Percentiles rank a stretch among this genome's conserved stretches.
These are phyloP conservation scores for Mylabris sibirica DNA, from an alignment of 2,888 invertebrate genomes.

Conservation along the genomic window DNA sequence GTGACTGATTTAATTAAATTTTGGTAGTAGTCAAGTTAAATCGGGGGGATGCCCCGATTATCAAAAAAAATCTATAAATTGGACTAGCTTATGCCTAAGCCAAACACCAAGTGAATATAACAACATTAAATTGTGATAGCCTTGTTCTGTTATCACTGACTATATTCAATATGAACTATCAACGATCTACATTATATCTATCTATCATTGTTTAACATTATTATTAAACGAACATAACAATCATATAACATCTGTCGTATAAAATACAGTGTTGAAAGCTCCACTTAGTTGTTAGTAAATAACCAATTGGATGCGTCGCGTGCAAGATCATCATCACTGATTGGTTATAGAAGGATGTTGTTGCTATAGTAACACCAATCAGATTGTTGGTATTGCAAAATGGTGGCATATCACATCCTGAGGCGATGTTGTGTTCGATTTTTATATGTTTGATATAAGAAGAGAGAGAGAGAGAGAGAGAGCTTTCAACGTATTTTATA, in stretches of 20 bases:
- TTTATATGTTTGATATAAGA: conserved; percentile 58
- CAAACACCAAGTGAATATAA: conserved; percentile 64
- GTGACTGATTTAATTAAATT: conserved; percentile 63
- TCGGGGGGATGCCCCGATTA: conserved; percentile 54
- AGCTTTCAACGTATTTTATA: conserved; percentile 55
- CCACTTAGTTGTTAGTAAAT: conserved; percentile 44
- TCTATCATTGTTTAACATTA: conserved; percentile 28
- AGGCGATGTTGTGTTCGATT: conserved; percentile 60
- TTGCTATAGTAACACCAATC: conserved; percentile 63
- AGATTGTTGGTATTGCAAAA: conserved; percentile 51
- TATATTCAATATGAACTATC: conserved; percentile 31
- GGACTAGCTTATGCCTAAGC: conserved; percentile 63
- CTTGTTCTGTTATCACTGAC: conserved; percentile 61
- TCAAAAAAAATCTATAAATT: conserved; percentile 46
- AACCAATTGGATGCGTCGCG: conserved; percentile 54
- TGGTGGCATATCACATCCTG: conserved; percentile 58
- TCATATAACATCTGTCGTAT: conserved; percentile 46
- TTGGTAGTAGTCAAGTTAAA: conserved; percentile 60
- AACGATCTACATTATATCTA: conserved; percentile 34
- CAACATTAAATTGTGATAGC: conserved; percentile 64
- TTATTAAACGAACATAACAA: conserved; percentile 18
- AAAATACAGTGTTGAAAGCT: conserved; percentile 46
- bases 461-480: conserved; percentile 36
- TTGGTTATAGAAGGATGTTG: conserved; percentile 56
- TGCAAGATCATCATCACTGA: conserved; percentile 46